These are phyloP conservation scores for Trachemys scripta DNA, from an alignment of 2,113 vertebrate species.

Conservation along the genomic window DNA sequence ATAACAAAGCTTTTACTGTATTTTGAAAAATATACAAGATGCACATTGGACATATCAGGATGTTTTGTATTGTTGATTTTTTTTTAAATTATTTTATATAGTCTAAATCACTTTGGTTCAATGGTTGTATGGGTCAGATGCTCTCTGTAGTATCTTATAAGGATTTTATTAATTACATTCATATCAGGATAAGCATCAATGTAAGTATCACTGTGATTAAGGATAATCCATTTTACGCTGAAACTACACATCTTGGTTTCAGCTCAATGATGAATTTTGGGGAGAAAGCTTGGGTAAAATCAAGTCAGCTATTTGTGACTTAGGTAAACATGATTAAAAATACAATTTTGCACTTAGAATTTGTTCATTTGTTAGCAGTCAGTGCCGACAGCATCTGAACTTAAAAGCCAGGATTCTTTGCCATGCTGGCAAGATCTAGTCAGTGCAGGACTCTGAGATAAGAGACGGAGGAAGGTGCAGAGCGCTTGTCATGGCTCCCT, in stretches of 20 bases:
- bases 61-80: background rate
- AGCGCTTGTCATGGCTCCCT: accelerated
- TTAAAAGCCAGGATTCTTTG: background rate
- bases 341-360: background rate
- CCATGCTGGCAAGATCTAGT: background rate
- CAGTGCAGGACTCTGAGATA: background rate
- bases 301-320: background rate
- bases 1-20: background rate
- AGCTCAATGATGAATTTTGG: background rate
- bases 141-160: background rate
- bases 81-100: background rate
- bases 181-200: background rate
- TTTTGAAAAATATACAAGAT: background rate
- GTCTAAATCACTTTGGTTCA: background rate
- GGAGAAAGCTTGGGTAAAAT: background rate
- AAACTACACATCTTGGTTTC: background rate
- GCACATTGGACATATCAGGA: background rate
- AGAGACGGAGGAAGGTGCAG: background rate
- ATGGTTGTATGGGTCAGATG: background rate
- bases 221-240: background rate
- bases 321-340: background rate
- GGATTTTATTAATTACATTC: background rate
- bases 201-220: background rate
- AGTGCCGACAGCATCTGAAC: background rate
- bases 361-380: accelerated